Percentiles rank a stretch among this genome's conserved stretches.
Conservation (phyloP, 37 sponge, comb jelly and placozoan genomes). For the Haliclona indistincta region DNA sequence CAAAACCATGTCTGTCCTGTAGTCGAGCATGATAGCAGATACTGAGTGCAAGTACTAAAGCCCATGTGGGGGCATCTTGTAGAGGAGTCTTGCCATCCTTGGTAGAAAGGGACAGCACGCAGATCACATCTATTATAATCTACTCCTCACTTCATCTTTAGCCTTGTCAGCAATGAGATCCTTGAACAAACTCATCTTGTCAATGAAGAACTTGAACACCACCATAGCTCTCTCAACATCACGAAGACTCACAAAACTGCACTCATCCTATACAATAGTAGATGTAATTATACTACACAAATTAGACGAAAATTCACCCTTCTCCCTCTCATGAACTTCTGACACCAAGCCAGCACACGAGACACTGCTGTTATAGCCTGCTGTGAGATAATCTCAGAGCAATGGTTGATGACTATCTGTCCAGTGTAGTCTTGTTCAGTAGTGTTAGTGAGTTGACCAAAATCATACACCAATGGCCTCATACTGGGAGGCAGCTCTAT, state of each 20-base stretch:
- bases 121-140: too few relatives aligned
- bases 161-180: constrained; percentile 4
- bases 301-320: constrained; percentile 12
- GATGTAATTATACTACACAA: background rate
- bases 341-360: constrained; percentile 58
- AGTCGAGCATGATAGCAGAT: constrained; percentile 85
- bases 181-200: constrained; percentile 18
- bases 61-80: constrained; percentile 28
- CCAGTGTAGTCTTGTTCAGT: constrained; percentile 49
- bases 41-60: constrained; percentile 68
- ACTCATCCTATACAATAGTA: constrained; percentile 68
- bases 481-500: constrained; percentile 92
- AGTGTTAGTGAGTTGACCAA: constrained; percentile 58
- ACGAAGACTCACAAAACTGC: constrained; percentile 89
- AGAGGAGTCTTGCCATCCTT: too few relatives aligned
- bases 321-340: constrained; percentile 71
- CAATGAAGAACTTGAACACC: constrained; percentile 71
- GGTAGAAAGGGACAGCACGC: too few relatives aligned
- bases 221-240: constrained; percentile 88
- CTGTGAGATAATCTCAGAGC: constrained; percentile 9
- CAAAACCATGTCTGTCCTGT: constrained; percentile 59
- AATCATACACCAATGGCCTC: constrained; percentile 91
- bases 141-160: constrained; percentile 1
- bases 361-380: constrained; percentile 21
- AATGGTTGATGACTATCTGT: constrained; percentile 63